Percentiles rank a stretch among this genome's conserved stretches.
These are phyloP conservation scores for Yoshiicerus persimilis DNA, from an alignment of 1,140 invertebrate genomes.

Conservation along the genomic window DNA sequence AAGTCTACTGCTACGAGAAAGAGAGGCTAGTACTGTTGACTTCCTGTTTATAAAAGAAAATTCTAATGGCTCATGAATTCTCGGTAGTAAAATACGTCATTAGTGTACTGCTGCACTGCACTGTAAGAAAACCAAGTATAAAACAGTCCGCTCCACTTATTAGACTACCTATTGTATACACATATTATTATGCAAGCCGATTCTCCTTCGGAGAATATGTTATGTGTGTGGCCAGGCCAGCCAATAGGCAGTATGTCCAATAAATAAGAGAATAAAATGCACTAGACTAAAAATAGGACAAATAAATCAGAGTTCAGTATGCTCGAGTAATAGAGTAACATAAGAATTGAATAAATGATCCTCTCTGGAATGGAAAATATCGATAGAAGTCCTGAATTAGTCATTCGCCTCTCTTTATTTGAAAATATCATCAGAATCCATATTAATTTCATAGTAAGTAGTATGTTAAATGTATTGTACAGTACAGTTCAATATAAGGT, in stretches of 20 bases:
- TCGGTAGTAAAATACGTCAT: background rate
- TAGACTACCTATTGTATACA: no score
- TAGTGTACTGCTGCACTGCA: background rate
- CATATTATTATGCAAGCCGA: no score
- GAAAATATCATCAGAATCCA: background rate
- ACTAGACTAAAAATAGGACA: background rate
- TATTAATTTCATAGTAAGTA: background rate
- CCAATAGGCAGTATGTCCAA: background rate
- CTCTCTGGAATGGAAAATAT: background rate
- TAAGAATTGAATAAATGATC: background rate
- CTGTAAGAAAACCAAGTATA: background rate
- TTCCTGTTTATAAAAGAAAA: background rate
- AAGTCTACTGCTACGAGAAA: no score
- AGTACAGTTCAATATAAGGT: background rate
- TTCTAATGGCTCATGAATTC: background rate
- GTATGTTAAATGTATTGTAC: background rate
- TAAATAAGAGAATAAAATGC: background rate
- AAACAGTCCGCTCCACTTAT: no score
- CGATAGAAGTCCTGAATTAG: background rate
- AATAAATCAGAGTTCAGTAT: background rate
- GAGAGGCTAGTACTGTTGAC: no score
- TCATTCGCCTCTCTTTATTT: constrained; percentile 3
- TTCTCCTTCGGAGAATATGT: no score
- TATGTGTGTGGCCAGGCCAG: background rate
- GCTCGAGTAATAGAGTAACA: background rate